phyloP scores from a whole-genome alignment of 2,797 vertebrate genomes.

The Schizopygopsis malacanthus region DNA sequence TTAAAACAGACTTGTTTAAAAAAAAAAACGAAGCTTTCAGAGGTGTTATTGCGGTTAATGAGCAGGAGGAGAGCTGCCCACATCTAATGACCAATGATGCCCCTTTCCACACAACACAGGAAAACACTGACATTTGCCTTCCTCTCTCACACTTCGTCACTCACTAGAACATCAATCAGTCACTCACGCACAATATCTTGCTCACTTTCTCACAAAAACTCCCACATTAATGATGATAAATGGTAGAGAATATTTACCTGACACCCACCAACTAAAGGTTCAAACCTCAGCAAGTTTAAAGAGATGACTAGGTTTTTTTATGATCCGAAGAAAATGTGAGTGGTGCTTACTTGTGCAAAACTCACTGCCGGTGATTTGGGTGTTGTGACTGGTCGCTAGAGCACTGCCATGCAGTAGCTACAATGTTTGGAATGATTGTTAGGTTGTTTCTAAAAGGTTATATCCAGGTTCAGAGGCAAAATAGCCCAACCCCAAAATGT shows the following conservation, averaged over 20 bases:
- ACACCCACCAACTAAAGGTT: conserved; percentile 25
- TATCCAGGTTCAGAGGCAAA: neutral
- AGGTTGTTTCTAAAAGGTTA: neutral
- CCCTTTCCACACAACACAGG: conserved; percentile 28
- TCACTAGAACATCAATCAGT: conserved; percentile 24
- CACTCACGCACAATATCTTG: conserved; percentile 2
- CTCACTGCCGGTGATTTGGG: neutral
- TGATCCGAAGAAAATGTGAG: neutral
- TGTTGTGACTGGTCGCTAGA: neutral
- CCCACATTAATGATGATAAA: conserved; percentile 69
- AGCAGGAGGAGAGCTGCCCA: conserved; percentile 53
- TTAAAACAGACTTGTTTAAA: conserved; percentile 58
- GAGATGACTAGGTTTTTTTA: conserved; percentile 13
- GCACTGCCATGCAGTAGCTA: neutral
- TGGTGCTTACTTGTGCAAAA: conserved; percentile 4
- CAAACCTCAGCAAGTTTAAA: conserved; percentile 5
- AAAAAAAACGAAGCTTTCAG: conserved; percentile 51
- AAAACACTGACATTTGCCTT: conserved; percentile 51
- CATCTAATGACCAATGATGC: conserved; percentile 51
- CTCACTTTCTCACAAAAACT: conserved; percentile 19
- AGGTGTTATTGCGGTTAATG: conserved; percentile 55
- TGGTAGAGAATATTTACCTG: conserved; percentile 55
- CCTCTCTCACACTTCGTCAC: conserved; percentile 23
- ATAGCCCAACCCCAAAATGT: neutral
- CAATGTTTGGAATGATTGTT: neutral